phyloP scores from a whole-genome alignment of 2,113 vertebrate species.

The Actenoides lindsayi region DNA sequence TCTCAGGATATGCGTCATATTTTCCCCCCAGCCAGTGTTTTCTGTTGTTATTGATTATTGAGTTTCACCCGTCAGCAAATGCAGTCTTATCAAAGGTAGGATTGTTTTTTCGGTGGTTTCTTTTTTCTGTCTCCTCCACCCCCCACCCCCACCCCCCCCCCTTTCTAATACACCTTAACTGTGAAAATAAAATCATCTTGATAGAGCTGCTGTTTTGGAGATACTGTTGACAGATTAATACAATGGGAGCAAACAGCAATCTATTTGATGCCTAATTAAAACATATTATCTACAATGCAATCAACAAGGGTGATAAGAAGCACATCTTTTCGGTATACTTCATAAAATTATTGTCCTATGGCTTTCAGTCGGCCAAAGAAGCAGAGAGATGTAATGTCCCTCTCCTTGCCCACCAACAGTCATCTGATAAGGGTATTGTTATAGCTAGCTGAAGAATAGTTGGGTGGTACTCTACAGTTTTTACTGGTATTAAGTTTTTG shows the following conservation, averaged over 20 bases:
- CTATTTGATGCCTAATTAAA: constrained; percentile 37
- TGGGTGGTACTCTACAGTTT: not conserved
- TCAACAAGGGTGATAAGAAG: not conserved
- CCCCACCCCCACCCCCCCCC: not conserved
- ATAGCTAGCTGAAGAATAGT: not conserved
- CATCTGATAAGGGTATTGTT: not conserved
- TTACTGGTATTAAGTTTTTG: not conserved
- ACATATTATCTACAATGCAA: not conserved
- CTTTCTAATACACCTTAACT: not conserved
- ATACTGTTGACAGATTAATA: not conserved
- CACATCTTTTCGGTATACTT: not conserved
- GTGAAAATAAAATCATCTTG: not conserved
- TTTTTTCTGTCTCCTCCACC: not conserved
- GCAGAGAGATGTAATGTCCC: not conserved
- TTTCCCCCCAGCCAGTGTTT: not conserved
- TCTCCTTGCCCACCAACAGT: not conserved
- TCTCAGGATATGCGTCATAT: not conserved
- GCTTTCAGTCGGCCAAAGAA: not conserved
- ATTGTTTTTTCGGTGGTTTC: not conserved
- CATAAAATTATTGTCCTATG: not conserved
- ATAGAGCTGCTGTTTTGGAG: not conserved
- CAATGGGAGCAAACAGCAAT: not conserved
- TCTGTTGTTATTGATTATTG: not conserved
- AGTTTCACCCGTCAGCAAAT: not conserved
- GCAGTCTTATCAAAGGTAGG: not conserved